Base-by-base conservation (phyloP, 64 coral and sea anemone species). In the Trachythela sp. region DNA sequence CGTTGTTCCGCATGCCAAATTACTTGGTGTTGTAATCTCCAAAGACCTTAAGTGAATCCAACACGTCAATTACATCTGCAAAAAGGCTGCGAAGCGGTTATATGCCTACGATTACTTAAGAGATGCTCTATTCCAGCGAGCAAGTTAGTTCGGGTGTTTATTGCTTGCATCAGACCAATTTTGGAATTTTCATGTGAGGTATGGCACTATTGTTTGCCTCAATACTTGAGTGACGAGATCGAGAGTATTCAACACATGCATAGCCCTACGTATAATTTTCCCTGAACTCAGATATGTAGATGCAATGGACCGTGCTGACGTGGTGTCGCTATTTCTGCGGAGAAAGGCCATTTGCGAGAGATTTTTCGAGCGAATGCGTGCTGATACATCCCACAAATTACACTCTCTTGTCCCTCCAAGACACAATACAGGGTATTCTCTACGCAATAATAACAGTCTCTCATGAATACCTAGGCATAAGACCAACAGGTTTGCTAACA, bases 401-500 rank as follows among this genome's bases (percentile, higher is more conserved):
- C 85, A 86, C 49, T 52, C 85, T 54, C 20, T 86, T 86, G 85
- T 86, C 9, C 85, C 48, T 2, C 85, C 48, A 56, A 35, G 85
- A 58, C 85, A 86, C n/a, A 48, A 56, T 36, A 86, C 85, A 86
- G 52, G 85, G 32, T 86, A 86, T 43, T 86, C 85, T 86, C 85
- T 86, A 29, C 48, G 85, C 48, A 86, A 86, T 26, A 56, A 86
- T 48, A 86, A 86, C 48, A 54, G 85, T 29, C 85, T 86, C 48
- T 54, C 85, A n/a, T n/a, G n/a, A 86, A 54, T 86, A 24, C 85
- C 20, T 26, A 86, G 52, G 52, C 48, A 86, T 86, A 86, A 43
- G 85, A 86, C 85, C 51, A 86, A 43, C 52, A 86, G 85, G 85
- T 86, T 86, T 35, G 85, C 85, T 56, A 86, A 86, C 52, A 86